These are phyloP conservation scores for Dysdera silvatica DNA, from an alignment of 1,140 invertebrate species.

Conservation along the genomic window DNA sequence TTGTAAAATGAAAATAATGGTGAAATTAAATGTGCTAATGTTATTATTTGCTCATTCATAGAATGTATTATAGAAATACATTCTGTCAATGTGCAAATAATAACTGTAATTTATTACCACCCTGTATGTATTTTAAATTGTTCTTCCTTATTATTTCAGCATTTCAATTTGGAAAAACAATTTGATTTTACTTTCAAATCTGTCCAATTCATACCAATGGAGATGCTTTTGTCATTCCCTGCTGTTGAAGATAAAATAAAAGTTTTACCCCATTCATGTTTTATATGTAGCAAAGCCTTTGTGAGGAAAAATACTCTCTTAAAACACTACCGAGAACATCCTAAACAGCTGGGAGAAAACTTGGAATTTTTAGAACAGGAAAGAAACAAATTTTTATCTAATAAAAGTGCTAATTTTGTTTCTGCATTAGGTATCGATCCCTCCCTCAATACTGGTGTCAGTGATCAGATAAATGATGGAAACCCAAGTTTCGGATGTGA, in stretches of 20 bases:
- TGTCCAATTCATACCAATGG: not conserved
- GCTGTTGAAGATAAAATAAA: conserved; percentile 22
- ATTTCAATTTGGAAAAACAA: too few species aligned
- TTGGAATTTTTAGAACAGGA: conserved; percentile 17
- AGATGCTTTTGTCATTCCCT: conserved; percentile 15
- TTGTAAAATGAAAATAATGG: too few species aligned
- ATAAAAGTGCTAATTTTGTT: conserved; percentile 4
- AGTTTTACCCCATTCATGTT: conserved; percentile 23
- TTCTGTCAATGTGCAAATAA: too few species aligned
- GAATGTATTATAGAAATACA: too few species aligned
- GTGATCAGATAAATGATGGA: too few species aligned
- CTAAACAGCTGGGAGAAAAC: conserved; percentile 13
- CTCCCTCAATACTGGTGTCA: not conserved
- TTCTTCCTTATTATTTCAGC: too few species aligned
- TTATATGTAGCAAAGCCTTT: conserved; percentile 26
- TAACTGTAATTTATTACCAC: too few species aligned
- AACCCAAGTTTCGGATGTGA: too few species aligned
- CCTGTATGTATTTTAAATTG: too few species aligned
- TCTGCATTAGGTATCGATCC: not conserved
- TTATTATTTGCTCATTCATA: too few species aligned
- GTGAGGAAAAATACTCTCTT: conserved; percentile 20
- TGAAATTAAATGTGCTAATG: too few species aligned
- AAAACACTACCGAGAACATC: conserved; percentile 24
- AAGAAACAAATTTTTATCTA: conserved; percentile 1
- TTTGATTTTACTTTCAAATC: too few species aligned